These are phyloP conservation scores for Pocillopora damicornis DNA, from an alignment of 64 coral and sea anemone species.

Conservation along the genomic window DNA sequence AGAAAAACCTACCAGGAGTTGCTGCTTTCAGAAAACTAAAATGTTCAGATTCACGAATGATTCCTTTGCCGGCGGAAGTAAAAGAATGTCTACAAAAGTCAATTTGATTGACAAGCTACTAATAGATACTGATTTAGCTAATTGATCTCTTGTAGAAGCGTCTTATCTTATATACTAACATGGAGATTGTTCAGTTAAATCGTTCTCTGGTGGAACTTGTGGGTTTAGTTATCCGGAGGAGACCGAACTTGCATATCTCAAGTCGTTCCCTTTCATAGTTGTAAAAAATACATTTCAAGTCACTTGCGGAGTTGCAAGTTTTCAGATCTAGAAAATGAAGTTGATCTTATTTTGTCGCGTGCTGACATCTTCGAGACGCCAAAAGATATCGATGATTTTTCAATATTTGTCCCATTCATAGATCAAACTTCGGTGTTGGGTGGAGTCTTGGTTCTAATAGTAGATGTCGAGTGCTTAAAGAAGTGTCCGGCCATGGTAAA, in stretches of 20 bases:
- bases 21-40: neutral
- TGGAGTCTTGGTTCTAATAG: conserved; percentile 48
- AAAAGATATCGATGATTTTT: conserved; percentile 36
- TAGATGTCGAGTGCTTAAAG: conserved; percentile 56
- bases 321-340: conserved; percentile 14
- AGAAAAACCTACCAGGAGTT: too few species aligned
- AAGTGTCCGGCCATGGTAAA: conserved; percentile 30
- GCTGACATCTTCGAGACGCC: conserved; percentile 28
- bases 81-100: neutral
- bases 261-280: conserved; percentile 22
- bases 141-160: neutral
- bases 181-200: conserved; percentile 26
- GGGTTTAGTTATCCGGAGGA: conserved; percentile 3
- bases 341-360: conserved; percentile 48
- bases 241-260: conserved; percentile 9
- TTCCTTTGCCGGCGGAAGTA: neutral
- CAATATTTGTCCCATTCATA: conserved; percentile 52
- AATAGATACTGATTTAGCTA: neutral
- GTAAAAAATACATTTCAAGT: conserved; percentile 17
- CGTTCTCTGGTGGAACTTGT: conserved; percentile 16
- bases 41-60: neutral
- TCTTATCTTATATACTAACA: neutral
- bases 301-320: conserved; percentile 25
- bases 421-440: conserved; percentile 52
- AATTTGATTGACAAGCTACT: neutral